Conservation (phyloP, 2,888 invertebrate genomes). For the Lutraria lutraria region DNA sequence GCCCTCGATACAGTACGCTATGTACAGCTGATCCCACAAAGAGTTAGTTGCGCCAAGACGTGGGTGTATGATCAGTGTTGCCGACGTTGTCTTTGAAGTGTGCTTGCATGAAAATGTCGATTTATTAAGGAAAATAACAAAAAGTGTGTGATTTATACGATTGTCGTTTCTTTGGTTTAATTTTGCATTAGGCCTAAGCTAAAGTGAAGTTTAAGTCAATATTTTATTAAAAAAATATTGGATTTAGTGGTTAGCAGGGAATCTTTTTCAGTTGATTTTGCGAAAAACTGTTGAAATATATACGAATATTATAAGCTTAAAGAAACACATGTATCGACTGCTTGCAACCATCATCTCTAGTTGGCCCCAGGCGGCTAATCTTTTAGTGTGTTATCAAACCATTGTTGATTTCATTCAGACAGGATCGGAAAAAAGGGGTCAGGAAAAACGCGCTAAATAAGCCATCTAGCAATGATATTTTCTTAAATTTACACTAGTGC, state of each 20-base stretch:
- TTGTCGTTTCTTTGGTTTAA: background rate
- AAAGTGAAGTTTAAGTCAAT: too few species aligned
- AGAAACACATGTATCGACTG: background rate
- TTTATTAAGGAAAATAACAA: background rate
- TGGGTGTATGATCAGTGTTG: constrained; percentile 24
- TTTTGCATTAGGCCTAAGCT: background rate
- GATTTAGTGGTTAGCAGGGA: background rate
- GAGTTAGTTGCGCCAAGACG: constrained; percentile 62
- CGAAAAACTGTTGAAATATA: background rate
- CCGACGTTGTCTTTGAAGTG: background rate
- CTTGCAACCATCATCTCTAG: background rate
- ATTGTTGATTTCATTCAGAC: background rate
- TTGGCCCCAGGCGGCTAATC: constrained; percentile 8
- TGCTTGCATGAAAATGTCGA: constrained; percentile 5
- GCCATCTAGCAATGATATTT: background rate
- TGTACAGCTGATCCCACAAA: constrained; percentile 63
- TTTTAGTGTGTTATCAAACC: background rate
- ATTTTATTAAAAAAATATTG: too few species aligned
- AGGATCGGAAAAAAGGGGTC: background rate
- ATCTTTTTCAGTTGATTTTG: background rate
- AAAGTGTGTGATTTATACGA: background rate
- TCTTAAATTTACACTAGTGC: background rate
- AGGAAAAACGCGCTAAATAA: background rate
- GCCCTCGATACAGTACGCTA: constrained; percentile 38
- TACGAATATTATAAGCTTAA: background rate